Evolutionary conservation across 1,140 invertebrate species (phyloP).

Genomic region (Leptestheria dahalacensis): DNA sequence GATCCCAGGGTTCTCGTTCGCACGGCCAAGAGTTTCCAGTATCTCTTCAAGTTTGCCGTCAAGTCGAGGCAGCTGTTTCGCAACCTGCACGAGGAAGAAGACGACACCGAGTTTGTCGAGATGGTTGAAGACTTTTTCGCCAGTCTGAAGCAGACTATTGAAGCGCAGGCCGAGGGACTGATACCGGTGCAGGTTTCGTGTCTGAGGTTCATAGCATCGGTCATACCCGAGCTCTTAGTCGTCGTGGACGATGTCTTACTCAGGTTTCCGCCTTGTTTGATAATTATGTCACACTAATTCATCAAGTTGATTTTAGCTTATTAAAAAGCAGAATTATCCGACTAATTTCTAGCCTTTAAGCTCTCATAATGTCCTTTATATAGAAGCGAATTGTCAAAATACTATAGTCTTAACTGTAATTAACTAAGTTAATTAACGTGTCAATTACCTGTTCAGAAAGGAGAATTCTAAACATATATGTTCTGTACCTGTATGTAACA

Average conservation of each 20-base stretch:
- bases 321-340: too few species aligned
- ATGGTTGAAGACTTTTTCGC: conserved; percentile 50
- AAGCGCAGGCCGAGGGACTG: conserved; percentile 44
- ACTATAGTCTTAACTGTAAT: too few species aligned
- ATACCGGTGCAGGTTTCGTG: conserved; percentile 63
- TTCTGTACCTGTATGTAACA: too few species aligned
- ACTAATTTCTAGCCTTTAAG: too few species aligned
- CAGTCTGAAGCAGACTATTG: conserved; percentile 60
- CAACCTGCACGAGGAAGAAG: conserved; percentile 41
- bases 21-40: conserved; percentile 76
- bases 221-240: conserved; percentile 61
- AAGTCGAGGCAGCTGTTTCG: conserved; percentile 54
- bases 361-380: too few species aligned
- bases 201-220: conserved; percentile 66
- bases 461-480: too few species aligned
- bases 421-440: too few species aligned
- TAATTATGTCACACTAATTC: too few species aligned
- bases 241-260: conserved; percentile 62
- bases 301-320: too few species aligned
- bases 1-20: conserved; percentile 42
- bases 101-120: conserved; percentile 55
- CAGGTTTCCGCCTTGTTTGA: conserved; percentile 38
- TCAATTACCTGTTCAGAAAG: too few species aligned
- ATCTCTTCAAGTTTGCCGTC: conserved; percentile 70
- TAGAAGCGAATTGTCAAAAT: too few species aligned